Conservation (phyloP, 2,888 invertebrate species). For the Chrysotoxum bicinctum region DNA sequence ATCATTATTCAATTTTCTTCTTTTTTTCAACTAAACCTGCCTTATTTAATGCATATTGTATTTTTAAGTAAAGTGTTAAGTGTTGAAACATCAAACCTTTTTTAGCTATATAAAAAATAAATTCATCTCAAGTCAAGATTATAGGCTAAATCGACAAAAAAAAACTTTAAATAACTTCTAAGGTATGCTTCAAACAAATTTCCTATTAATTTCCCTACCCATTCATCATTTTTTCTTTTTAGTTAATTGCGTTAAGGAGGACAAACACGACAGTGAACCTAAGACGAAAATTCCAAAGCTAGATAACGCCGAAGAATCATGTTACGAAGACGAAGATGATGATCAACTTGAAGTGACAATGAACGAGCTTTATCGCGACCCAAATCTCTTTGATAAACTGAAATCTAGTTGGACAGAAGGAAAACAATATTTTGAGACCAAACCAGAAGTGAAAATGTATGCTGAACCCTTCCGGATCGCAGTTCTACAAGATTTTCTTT, state of each 20-base stretch:
- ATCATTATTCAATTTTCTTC: background rate
- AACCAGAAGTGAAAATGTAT: constrained; percentile 81
- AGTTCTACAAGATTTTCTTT: constrained; percentile 85
- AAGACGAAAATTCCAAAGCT: constrained; percentile 51
- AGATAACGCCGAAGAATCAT: background rate
- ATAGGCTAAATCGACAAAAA: constrained; percentile 52
- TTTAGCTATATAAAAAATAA: background rate
- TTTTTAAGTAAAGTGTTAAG: constrained; percentile 16
- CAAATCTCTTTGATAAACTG: constrained; percentile 30
- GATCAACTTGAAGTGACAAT: constrained; percentile 36
- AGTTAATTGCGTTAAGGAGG: constrained; percentile 11
- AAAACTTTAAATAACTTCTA: constrained; percentile 48
- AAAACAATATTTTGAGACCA: constrained; percentile 73
- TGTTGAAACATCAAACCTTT: background rate
- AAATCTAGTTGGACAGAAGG: constrained; percentile 29
- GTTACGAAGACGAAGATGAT: constrained; percentile 23
- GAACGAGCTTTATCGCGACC: constrained; percentile 35
- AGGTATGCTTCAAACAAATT: constrained; percentile 56
- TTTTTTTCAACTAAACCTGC: background rate
- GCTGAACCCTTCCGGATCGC: constrained; percentile 87
- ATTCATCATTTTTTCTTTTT: constrained; percentile 68
- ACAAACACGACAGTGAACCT: constrained; percentile 30
- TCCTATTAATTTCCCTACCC: constrained; percentile 59
- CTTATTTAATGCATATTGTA: background rate
- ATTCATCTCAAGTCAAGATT: constrained; percentile 26